A percentile compares a stretch with the other conserved stretches of the same genome.
Conservation (phyloP, 2,797 vertebrate species). For the Cuniculus paca region DNA sequence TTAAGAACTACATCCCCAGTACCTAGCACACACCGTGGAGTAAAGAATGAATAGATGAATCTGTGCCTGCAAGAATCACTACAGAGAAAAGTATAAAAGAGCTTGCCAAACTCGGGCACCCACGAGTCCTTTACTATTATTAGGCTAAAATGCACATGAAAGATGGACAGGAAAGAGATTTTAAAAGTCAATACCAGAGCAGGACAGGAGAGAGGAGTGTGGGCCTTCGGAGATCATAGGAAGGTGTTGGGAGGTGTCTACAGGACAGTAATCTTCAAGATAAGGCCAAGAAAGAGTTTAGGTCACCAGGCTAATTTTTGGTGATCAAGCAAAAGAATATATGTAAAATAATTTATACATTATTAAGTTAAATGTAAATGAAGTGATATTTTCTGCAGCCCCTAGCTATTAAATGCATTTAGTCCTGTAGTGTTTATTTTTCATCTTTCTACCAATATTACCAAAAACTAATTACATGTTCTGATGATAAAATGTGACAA, state of each 20-base stretch:
- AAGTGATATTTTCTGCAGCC: neutral
- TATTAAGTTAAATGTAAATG: neutral
- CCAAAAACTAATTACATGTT: slow-evolving; percentile 19
- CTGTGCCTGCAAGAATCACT: no score
- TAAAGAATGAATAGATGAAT: neutral
- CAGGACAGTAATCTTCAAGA: neutral
- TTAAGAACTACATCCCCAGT: neutral
- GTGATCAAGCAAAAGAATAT: neutral
- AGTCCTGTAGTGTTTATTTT: neutral
- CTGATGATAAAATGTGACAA: neutral
- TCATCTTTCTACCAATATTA: neutral
- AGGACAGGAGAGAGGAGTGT: neutral
- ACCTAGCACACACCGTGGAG: neutral
- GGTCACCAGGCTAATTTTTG: neutral
- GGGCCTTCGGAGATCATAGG: neutral
- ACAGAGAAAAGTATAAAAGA: neutral
- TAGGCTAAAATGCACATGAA: neutral
- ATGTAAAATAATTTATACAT: neutral
- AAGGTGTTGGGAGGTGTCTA: neutral
- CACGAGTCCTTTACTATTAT: neutral
- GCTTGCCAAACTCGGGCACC: neutral
- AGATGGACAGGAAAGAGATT: neutral
- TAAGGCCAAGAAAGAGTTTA: neutral
- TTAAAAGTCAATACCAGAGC: slow-evolving; percentile 25
- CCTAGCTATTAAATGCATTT: neutral